Evolutionary conservation across 2,113 vertebrate genomes (phyloP), one percentile per base, ranked within the genome.

Genomic region (Pterophyllum scalare): DNA sequence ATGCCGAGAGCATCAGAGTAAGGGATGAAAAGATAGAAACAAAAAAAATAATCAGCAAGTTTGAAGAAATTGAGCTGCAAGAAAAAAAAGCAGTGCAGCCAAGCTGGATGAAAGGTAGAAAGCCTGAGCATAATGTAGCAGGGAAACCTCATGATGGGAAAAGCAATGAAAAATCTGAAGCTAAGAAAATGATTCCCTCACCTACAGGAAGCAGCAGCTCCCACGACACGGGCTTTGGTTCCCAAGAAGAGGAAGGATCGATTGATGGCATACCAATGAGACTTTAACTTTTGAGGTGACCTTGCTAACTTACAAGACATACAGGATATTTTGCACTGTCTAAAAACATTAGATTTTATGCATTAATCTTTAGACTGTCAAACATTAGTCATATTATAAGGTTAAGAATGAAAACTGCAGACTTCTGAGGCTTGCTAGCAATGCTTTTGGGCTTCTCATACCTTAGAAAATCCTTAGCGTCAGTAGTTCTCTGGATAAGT

Each of bases 221-320:
- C 2, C 83, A 94, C 59, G 95, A 96, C 89, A 95, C 94, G 0
- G 96, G 96, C 8, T 96, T 96, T 65, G 93, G 91, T 17, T 96
- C 96, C 2, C 91, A 89, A 20, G 95, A 95, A 24, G 91, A 92
- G 12, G 87, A 93, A 7, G 49, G 60, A 2, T 89, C 86, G 0
- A 81, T 89, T 0, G 83, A 89, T 14, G 86, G 90, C 13, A 3
- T 19, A 1, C 17, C 24, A 58, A 85, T 77, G n/a, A 79, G 20
- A 2, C 74, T 28, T 1, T 84, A 52, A 83, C 13, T 20, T 26
- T 1, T 33, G n/a, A 70, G 15, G 24, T 4, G 15, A 28, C 65
- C 43, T 70, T 49, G 24, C 65, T 28, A 17, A 5, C 1, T 43
- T 43, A 28, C 28, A 28, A 4, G 28, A 28, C 43, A 70, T 52